Percentiles rank a stretch among this genome's conserved stretches.
phyloP scores from a whole-genome alignment of 2,113 vertebrate species.

The Terrapene triunguis region DNA sequence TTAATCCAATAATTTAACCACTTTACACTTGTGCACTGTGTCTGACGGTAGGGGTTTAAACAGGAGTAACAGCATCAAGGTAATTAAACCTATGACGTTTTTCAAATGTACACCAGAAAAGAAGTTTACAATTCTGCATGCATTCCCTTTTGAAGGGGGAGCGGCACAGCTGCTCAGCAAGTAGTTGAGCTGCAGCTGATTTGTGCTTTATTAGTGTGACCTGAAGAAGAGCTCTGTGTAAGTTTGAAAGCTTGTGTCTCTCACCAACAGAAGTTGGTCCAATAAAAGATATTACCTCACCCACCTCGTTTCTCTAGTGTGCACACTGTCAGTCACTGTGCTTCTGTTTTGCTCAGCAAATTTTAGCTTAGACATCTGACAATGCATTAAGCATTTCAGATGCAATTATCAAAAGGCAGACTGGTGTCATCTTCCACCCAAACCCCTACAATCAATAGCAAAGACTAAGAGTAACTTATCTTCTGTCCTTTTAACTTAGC shows the following conservation, averaged over 20 bases:
- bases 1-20: background rate
- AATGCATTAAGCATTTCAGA: background rate
- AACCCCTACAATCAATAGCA: background rate
- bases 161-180: background rate
- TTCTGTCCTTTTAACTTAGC: background rate
- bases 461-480: background rate
- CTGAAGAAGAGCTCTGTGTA: background rate
- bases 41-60: background rate
- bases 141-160: accelerated
- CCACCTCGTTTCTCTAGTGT: accelerated
- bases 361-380: background rate
- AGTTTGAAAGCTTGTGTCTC: background rate
- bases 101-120: background rate
- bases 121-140: accelerated
- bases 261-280: background rate
- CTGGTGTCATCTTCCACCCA: background rate
- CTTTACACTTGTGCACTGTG: accelerated
- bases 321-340: accelerated
- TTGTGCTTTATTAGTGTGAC: background rate
- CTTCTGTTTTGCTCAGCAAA: background rate
- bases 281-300: background rate
- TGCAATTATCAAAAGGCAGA: background rate
- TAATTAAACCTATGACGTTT: accelerated
- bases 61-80: background rate
- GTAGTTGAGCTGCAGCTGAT: background rate